Conservation (phyloP, 2,888 invertebrate genomes). For the Clitarchus hookeri region DNA sequence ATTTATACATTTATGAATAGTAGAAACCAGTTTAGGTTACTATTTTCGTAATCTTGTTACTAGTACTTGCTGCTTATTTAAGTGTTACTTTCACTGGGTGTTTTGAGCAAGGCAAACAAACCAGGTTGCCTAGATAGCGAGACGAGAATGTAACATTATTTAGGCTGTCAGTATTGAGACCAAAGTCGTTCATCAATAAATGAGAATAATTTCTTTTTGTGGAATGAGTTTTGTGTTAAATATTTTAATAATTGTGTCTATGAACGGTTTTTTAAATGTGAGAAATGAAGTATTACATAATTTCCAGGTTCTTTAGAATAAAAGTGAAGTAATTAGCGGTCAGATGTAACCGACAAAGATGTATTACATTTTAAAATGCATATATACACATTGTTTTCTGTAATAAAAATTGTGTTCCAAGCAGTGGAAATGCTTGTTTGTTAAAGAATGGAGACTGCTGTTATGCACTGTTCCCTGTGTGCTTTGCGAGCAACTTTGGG, state of each 20-base stretch:
- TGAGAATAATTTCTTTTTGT: neutral
- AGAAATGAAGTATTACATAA: neutral
- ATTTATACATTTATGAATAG: neutral
- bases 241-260: neutral
- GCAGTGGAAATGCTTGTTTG: neutral
- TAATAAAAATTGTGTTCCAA: neutral
- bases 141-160: neutral
- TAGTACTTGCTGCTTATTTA: slow-evolving; percentile 5
- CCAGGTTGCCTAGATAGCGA: neutral
- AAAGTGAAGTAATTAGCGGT: neutral
- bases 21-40: neutral
- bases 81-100: neutral
- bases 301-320: neutral
- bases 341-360: neutral
- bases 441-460: neutral
- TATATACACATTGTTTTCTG: neutral
- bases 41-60: neutral
- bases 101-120: neutral
- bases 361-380: neutral
- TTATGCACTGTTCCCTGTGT: neutral
- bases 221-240: neutral
- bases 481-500: slow-evolving; percentile 2
- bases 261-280: neutral
- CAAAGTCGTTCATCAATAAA: neutral
- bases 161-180: neutral